Base-by-base conservation (phyloP, 2,797 vertebrate genomes). In the Rhadinocentrus ornatus region DNA sequence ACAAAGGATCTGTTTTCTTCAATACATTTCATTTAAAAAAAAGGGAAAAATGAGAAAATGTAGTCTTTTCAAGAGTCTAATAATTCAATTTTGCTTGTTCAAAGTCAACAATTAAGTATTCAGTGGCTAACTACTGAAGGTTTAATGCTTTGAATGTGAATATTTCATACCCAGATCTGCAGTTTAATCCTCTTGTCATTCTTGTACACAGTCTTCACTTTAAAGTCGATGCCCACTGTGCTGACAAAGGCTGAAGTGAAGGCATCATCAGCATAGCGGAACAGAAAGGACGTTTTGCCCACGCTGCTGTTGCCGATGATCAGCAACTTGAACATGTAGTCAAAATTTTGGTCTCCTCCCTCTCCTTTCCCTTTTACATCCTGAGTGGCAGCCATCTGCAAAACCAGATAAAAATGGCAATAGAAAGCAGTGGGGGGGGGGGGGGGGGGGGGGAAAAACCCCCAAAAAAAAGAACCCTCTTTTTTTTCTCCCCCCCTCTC, bases 251-350 rank as follows among this genome's bases (percentile, higher is more conserved):
- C 98, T 20, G 97, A 99, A 0, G 97, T 99, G 88, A 99, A 99
- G 78, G 97, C 97, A 72, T 99, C 97, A 12, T 99, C 97, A 0
- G 98, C 97, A 0, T 99, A 99, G 78, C 98, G 96, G 90, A 99
- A 99, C 62, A 99, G 94, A 89, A 99, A 98, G 2, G 96, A 98
- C 0, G 98, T 99, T 87, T 99, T 99, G 20, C 97, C 97, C 73
- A 99, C 97, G 13, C 97, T 99, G 96, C 98, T 99, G 90, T 99
- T 99, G 81, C 97, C 97, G 0, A 99, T 99, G 92, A 99, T 98
- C 75, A 99, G 95, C 82, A 99, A 87, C 81, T 99, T 99, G 88
- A 99, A 99, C 97, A 99, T 99, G 89, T 97, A 99, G 94, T 99
- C 97, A 72, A 99, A 99, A 93, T 99, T 99, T 90, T 98, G 97